Percentiles rank a stretch among this genome's conserved stretches.
phyloP scores from a whole-genome alignment of 2,113 vertebrate species.

The Mirza zaza region DNA sequence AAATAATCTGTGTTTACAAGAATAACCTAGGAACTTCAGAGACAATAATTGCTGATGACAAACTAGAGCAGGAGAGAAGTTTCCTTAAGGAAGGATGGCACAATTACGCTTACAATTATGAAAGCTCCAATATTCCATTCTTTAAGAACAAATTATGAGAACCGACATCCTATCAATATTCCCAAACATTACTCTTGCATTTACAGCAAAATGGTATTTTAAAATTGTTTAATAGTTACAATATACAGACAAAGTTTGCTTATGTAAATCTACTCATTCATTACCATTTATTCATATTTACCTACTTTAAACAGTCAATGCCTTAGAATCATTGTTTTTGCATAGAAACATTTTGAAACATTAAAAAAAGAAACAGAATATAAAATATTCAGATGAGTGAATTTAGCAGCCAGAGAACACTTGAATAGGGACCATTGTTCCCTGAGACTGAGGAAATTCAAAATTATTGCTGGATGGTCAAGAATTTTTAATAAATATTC shows the following conservation, averaged over 20 bases:
- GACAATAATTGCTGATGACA: neutral
- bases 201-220: neutral
- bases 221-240: neutral
- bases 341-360: neutral
- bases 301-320: neutral
- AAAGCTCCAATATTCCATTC: neutral
- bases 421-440: neutral
- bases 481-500: neutral
- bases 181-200: neutral
- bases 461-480: neutral
- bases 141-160: neutral
- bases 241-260: conserved; percentile 12
- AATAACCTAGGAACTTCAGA: neutral
- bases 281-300: neutral
- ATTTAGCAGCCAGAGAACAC: neutral
- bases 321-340: neutral
- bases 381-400: neutral
- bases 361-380: neutral
- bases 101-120: neutral
- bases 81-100: neutral
- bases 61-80: neutral
- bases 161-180: neutral
- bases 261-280: neutral
- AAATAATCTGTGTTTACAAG: neutral
- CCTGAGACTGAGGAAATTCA: neutral